Percentiles rank a stretch among this genome's conserved stretches.
Conservation (phyloP, 2,797 vertebrate genomes). For the Platalea minor region DNA sequence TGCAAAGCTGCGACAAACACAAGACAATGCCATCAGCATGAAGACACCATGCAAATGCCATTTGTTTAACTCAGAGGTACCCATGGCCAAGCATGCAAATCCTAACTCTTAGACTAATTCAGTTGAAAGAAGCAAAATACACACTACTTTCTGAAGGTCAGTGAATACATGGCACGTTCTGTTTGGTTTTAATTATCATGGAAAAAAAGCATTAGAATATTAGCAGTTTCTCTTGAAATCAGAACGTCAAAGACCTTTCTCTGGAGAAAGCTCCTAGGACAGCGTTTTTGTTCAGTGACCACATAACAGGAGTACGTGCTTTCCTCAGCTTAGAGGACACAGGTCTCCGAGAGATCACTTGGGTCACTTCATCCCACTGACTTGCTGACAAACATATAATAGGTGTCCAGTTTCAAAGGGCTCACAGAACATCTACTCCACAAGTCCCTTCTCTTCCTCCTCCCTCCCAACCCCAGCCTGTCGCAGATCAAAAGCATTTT, state of each 20-base stretch:
- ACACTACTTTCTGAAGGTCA: not conserved
- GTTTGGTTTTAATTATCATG: not conserved
- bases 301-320: not conserved
- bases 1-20: not conserved
- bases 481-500: constrained; percentile 9
- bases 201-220: not conserved
- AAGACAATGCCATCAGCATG: not conserved
- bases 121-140: not conserved
- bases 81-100: not conserved
- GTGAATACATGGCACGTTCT: not conserved
- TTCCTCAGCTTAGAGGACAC: not conserved
- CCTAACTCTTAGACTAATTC: not conserved
- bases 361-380: constrained; percentile 23
- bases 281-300: constrained; percentile 11
- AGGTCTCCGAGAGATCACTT: not conserved
- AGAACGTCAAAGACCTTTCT: not conserved
- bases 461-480: not conserved
- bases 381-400: constrained; percentile 46
- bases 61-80: not conserved
- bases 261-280: not conserved
- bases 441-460: not conserved
- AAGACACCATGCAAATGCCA: not conserved
- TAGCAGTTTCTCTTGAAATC: not conserved
- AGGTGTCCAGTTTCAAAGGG: constrained; percentile 60
- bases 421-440: constrained; percentile 6